Percentiles rank a stretch among this genome's conserved stretches.
phyloP scores from a whole-genome alignment of 2,888 invertebrate genomes.

The Clitarchus hookeri region DNA sequence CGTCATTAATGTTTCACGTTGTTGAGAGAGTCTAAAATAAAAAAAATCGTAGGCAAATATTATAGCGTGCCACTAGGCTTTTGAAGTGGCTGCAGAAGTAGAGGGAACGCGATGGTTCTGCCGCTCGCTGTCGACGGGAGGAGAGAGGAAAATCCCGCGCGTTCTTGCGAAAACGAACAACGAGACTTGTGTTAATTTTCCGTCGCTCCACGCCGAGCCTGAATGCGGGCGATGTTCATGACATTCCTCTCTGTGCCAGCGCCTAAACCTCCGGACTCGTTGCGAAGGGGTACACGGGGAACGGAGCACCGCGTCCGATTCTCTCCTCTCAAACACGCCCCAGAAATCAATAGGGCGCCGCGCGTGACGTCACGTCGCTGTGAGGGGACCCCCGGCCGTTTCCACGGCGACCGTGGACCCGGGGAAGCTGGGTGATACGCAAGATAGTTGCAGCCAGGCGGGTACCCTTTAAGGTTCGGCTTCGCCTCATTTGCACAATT shows the following conservation, averaged over 20 bases:
- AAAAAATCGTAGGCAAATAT: too few relatives aligned
- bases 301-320: neutral
- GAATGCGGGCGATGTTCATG: neutral
- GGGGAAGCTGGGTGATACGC: conserved; percentile 4
- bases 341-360: conserved; percentile 33
- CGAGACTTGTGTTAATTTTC: neutral
- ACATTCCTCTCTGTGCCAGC: neutral
- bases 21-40: too few relatives aligned
- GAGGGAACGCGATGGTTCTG: neutral
- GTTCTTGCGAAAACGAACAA: neutral
- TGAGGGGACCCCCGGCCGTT: conserved; percentile 31
- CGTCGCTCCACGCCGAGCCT: neutral
- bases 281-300: neutral
- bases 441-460: too few relatives aligned
- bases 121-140: neutral
- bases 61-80: neutral
- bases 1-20: too few relatives aligned
- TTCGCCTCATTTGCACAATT: too few relatives aligned
- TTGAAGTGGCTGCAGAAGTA: neutral
- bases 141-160: too few relatives aligned
- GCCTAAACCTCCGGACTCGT: neutral
- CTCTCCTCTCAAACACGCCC: conserved; percentile 14
- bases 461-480: too few relatives aligned
- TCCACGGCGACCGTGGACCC: conserved; percentile 28
- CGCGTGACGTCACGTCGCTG: conserved; percentile 31